Evolutionary conservation across 1,140 invertebrate genomes (phyloP).

Genomic region (Bombus balteatus): DNA sequence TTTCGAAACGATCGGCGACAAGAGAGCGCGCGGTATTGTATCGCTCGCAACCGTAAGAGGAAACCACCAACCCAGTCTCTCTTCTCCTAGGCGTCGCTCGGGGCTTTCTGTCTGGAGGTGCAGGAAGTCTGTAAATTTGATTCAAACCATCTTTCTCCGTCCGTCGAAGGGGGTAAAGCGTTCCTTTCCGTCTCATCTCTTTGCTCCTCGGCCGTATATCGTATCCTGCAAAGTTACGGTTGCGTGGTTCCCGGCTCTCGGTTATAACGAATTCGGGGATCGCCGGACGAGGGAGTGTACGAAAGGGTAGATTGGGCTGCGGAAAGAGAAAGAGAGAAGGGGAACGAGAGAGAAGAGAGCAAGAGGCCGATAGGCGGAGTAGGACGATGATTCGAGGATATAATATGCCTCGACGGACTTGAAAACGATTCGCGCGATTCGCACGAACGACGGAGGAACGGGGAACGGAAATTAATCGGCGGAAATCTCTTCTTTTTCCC

Average conservation of each 20-base stretch:
- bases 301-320: constrained; percentile 18
- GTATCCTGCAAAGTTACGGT: constrained; percentile 63
- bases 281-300: constrained; percentile 46
- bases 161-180: not conserved
- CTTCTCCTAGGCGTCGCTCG: not conserved
- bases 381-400: constrained; percentile 53
- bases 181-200: not conserved
- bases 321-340: not conserved
- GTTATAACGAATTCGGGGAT: constrained; percentile 65
- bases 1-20: not conserved
- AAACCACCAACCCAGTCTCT: not conserved
- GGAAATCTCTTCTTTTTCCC: constrained; percentile 35
- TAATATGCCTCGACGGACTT: constrained; percentile 58
- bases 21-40: not conserved
- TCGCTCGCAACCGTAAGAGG: not conserved
- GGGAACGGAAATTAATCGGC: constrained; percentile 61
- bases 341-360: too few relatives aligned
- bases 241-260: constrained; percentile 55
- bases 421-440: constrained; percentile 34
- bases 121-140: constrained; percentile 62
- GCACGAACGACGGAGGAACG: constrained; percentile 24
- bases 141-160: constrained; percentile 55
- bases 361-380: not conserved
- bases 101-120: not conserved
- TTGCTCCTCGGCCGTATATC: constrained; percentile 39